Evolutionary conservation across 2,797 vertebrate species (phyloP), one percentile per base, ranked within the genome.

Genomic region (Clangula hyemalis): DNA sequence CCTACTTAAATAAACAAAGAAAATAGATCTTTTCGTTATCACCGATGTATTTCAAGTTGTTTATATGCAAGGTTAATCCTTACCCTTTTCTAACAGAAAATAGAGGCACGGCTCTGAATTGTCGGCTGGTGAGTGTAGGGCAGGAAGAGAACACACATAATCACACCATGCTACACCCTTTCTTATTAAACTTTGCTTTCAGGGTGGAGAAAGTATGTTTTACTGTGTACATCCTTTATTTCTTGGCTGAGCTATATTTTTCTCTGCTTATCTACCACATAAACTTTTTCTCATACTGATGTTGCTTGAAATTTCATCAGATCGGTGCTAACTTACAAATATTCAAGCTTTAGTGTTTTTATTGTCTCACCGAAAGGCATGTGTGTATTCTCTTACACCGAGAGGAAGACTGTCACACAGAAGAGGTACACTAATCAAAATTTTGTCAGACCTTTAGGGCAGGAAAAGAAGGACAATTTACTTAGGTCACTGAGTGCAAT

Each of bases 121-220:
- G 60, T 69, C 57, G 79, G n/a, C 72, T 49, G 54, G 41, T 27
- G 53, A 75, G n/a, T 6, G 27, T 14, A 18, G 90, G 75, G 71
- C 85, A 92, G 90, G 80, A 70, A 3, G 65, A 68, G 77, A 76
- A 8, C 76, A 80, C 62, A 56, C 27, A 2, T 61, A 43, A 57
- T 87, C 79, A 49, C 70, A 45, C 84, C 53, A 0, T 19, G 81
- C 75, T 93, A 2, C 36, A 3, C 93, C 94, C 81, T 66, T 51
- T 49, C 54, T 56, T 54, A 38, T 1, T 75, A 69, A 91, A 14
- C 93, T 95, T 95, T 94, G 47, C 92, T 92, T 95, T 93, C 36
- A 25, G 95, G 94, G 95, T 89, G 93, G 93, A 54, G 92, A 73
- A 71, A 41, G 60, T 4, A 0, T 18, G 13, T 64, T 85, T 71